Evolutionary conservation across 2,888 invertebrate species (phyloP), one percentile per base, ranked within the genome.

Genomic region (Galerucella nymphaeae): DNA sequence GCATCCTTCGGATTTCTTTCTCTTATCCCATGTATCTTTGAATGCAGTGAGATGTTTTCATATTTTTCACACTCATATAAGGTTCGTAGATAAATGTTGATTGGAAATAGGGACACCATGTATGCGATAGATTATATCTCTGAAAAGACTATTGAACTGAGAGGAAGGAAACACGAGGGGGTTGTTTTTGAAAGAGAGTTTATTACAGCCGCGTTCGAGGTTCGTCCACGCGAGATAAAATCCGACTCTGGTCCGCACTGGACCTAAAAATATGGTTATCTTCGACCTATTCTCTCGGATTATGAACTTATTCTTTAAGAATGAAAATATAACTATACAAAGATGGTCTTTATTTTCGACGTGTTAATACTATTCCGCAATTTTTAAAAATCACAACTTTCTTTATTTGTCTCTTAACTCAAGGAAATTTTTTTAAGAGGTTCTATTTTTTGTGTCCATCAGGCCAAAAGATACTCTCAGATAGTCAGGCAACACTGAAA

Each of bases 191-290:
- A 69, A 69, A 30, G 20, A 20, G 42, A 14, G 58, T 14, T 58
- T 58, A 57, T 66, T 66, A 45, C 41, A 57, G 50, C 55, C n/a
- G 58, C 41, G 58, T 68, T 23, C 14, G 48, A 30, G 18, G 38
- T 23, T 61, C 62, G 62, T 55, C 50, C 62, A 55, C 20, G 50
- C 41, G 69, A 53, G 69, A 53, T 53, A 30, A 69, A 48, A 59
- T 69, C 38, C 53, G 62, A 69, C 55, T 69, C 62, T 18, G 53
- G 42, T 18, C 20, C 38, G 69, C 69, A 42, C 41, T 61, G 69
- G 62, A 69, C 69, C 69, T 59, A 69, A 53, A 69, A 69, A 62
- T 62, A 30, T 62, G 69, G 42, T 69, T 69, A 69, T 69, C 69
- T 62, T 59, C 38, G 30, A 53, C 53, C 18, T 53, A 53, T 53